Base-by-base conservation (phyloP, 2,113 vertebrate species). In the Callopanchax toddi region DNA sequence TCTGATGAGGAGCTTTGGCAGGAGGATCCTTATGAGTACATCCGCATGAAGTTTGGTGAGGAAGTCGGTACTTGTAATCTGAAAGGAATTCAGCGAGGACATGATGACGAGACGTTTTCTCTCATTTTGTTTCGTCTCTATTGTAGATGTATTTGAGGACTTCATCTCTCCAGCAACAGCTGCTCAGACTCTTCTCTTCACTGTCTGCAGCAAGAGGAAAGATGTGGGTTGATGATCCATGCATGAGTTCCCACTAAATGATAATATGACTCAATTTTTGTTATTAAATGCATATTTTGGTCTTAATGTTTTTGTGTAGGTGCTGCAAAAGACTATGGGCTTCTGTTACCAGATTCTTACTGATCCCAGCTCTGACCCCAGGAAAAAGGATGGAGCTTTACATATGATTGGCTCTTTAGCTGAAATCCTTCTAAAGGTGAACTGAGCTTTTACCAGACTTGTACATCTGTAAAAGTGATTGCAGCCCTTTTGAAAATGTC, bases 341-440 rank as follows among this genome's bases (percentile, higher is more conserved):
- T 99, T 97, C 89, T 99, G 97, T 86, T 97, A 99, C 60, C 97
- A 99, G 81, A 98, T 97, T 82, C 95, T 99, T 39, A 99, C 97
- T 8, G 95, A 99, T 60, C 95, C 90, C 32, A 87, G 90, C 61
- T 94, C 94, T 58, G 96, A 99, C 88, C 97, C 97, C 70, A 94
- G 97, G 65, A 99, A 99, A 92, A 99, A 98, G 82, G 97, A 99
- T 46, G 97, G 97, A 29, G 96, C 97, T 68, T 92, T 99, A 70
- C 97, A 99, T 89, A 99, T 99, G 97, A 99, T 99, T 10, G 97
- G 97, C 17, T 99, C 97, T 52, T 88, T 99, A 91, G 97, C 97
- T 83, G 96, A 99, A 91, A 97, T 99, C 83, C 91, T 99, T 16
- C 90, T 99, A 39, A 99, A 99, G 95, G 97, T 99, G 73, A 72